phyloP scores from a whole-genome alignment of 2,797 vertebrate genomes.

The Enteromius argenteus region DNA sequence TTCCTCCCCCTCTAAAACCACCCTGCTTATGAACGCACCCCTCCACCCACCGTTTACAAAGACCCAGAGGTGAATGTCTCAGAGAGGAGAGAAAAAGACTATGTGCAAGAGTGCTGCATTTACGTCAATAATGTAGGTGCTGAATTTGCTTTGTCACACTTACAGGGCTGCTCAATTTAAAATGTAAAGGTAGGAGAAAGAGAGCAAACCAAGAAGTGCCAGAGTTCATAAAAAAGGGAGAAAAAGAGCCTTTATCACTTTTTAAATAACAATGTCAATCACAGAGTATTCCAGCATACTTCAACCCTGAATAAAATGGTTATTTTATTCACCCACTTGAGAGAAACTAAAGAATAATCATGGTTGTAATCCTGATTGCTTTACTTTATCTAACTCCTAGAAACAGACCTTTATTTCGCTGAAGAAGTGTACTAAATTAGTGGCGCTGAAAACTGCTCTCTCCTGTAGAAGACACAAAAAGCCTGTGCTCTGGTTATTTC shows the following conservation, averaged over 20 bases:
- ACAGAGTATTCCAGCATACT: conserved; percentile 26
- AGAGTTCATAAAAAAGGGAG: not conserved
- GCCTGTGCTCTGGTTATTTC: too few relatives aligned
- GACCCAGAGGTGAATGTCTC: conserved; percentile 32
- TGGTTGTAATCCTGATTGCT: conserved; percentile 6
- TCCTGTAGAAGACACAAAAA: too few relatives aligned
- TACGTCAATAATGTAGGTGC: conserved; percentile 29
- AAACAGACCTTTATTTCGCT: not conserved
- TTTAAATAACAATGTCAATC: conserved; percentile 24
- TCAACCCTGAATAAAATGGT: conserved; percentile 23
- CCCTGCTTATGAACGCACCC: conserved; percentile 23
- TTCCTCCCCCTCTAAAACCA: conserved; percentile 57
- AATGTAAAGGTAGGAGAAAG: conserved; percentile 9
- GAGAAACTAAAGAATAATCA: not conserved
- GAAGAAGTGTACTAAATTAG: too few relatives aligned
- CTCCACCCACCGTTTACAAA: conserved; percentile 22
- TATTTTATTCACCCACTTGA: not conserved
- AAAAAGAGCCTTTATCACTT: conserved; percentile 12
- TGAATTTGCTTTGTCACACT: conserved; percentile 31
- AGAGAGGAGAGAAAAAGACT: conserved; percentile 19
- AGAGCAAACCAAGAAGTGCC: not conserved
- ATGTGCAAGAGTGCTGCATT: conserved; percentile 33
- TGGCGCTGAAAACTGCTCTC: too few relatives aligned
- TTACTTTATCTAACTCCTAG: not conserved
- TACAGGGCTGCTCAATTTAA: conserved; percentile 6